These are phyloP conservation scores for Myiotriccus ornatus DNA, from an alignment of 2,797 vertebrate species.

Conservation along the genomic window DNA sequence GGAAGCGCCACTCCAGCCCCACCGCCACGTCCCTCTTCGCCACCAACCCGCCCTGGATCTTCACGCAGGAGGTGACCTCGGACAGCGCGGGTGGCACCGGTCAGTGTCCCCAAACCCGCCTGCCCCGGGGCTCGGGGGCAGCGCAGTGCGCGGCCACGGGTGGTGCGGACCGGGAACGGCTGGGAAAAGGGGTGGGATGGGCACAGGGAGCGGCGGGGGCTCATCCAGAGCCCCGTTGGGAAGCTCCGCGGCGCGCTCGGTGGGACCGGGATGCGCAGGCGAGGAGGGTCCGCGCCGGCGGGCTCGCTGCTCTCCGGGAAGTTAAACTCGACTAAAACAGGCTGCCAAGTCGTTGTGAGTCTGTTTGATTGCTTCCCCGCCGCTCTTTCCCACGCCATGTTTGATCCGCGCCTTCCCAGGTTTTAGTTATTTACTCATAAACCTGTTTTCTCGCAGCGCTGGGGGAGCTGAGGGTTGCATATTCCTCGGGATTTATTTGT, in stretches of 20 bases:
- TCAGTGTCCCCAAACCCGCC: slow-evolving; percentile 40
- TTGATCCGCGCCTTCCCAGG: background rate
- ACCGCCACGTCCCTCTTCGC: slow-evolving; percentile 71
- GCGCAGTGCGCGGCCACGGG: background rate
- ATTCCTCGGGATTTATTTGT: slow-evolving; percentile 7
- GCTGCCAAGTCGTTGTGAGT: accelerated
- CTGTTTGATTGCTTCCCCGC: accelerated
- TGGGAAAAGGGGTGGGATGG: background rate
- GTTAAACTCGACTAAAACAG: accelerated
- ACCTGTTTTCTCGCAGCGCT: background rate
- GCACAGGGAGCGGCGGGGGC: background rate
- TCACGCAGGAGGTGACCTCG: slow-evolving; percentile 73
- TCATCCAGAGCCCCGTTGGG: background rate
- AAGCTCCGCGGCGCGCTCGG: background rate
- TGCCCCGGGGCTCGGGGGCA: too few species aligned
- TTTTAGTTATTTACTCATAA: background rate
- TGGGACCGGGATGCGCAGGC: background rate
- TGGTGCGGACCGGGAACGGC: background rate
- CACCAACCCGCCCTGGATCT: slow-evolving; percentile 78
- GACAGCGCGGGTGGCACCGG: slow-evolving; percentile 65
- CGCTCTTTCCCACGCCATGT: background rate
- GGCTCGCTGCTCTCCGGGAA: background rate
- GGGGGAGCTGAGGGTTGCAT: background rate
- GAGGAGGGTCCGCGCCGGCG: background rate
- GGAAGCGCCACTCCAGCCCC: slow-evolving; percentile 69